phyloP scores from a whole-genome alignment of 2,113 vertebrate genomes.

The Scomber colias region DNA sequence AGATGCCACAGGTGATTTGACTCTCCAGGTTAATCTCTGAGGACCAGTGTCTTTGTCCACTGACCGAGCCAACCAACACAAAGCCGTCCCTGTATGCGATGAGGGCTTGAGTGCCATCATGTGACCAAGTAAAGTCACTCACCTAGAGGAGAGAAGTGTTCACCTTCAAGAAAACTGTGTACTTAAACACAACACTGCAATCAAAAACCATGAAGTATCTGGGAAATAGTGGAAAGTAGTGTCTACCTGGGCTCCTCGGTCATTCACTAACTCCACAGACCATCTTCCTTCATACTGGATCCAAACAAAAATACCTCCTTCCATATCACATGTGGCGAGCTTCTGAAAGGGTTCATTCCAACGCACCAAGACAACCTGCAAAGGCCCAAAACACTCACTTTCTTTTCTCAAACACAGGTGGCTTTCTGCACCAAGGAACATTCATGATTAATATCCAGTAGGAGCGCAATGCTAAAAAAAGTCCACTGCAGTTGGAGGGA shows the following conservation, averaged over 20 bases:
- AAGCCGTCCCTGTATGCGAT: constrained; percentile 99
- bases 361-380: constrained; percentile 95
- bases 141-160: constrained; percentile 82
- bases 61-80: constrained; percentile 97
- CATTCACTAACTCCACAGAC: constrained; percentile 98
- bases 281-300: constrained; percentile 99
- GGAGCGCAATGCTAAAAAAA: constrained; percentile 17
- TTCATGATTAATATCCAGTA: constrained; percentile 27
- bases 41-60: constrained; percentile 99
- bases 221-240: too few relatives aligned
- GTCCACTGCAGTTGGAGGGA: constrained; percentile 17
- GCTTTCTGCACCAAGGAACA: constrained; percentile 14
- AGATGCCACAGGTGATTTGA: constrained; percentile 99
- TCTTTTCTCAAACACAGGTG: constrained; percentile 36
- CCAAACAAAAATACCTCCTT: constrained; percentile 99
- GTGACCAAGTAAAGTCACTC: constrained; percentile 99
- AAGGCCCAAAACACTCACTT: constrained; percentile 34
- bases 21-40: constrained; percentile 99
- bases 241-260: constrained; percentile 95
- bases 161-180: not conserved
- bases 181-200: not conserved
- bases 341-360: constrained; percentile 99
- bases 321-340: constrained; percentile 97
- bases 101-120: constrained; percentile 97
- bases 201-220: not conserved